Evolutionary conservation across 2,888 invertebrate genomes (phyloP), one percentile per base, ranked within the genome.

Genomic region (Ophraella communa): DNA sequence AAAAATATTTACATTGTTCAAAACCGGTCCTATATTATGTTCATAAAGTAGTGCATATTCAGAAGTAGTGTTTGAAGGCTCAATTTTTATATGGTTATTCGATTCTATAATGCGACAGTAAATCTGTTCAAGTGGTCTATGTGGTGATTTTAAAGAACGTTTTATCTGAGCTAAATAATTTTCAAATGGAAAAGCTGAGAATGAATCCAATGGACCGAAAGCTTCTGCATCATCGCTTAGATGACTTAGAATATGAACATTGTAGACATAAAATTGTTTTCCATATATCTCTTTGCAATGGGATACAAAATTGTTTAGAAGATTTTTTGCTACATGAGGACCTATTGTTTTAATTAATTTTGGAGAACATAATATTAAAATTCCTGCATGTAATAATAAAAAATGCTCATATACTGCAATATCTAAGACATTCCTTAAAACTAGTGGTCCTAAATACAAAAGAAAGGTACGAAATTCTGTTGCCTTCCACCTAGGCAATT

Each of bases 391-490:
- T 7, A 53, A 21, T 18, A 53, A 33, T 53, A 53, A 53, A 14
- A 53, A 21, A 30, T 57, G 24, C 27, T 64, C 58, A 27, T 18
- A 53, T n/a, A 62, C 27, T 30, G 10, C 33, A 27, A 57, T 57
- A 49, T 58, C 57, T 20, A 58, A 33, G 42, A 58, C 21, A 30
- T 68, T 42, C 47, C 65, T 60, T 33, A 70, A 47, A 52, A 68
- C 65, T 42, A 69, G 39, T n/a, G 71, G 67, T 30, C 71, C 72
- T n/a, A 69, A 30, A 64, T 70, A 70, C 24, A 71, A 45, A 23
- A 71, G 54, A 67, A 72, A 67, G 33, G 54, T 60, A 7, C 72
- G 45, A 62, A 70, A 70, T 62, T 74, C 73, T 20, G 71, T 70
- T 39, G 70, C 72, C 53, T 69, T 70, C 67, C 68, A 69, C 39